phyloP scores from a whole-genome alignment of 2,797 vertebrate species.

The Ctenopoma multispine region DNA sequence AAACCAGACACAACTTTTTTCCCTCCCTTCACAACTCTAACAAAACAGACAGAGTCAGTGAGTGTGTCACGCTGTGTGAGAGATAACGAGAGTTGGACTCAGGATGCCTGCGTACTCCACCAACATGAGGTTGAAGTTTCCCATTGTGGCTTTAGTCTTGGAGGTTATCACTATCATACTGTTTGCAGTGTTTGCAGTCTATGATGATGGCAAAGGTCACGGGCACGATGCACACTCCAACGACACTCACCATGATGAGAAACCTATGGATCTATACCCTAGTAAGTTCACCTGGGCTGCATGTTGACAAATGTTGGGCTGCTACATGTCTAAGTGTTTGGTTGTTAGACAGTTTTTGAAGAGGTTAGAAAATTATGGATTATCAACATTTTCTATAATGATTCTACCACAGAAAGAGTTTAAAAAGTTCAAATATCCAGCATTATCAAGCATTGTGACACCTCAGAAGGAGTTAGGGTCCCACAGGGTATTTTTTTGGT shows the following conservation, averaged over 20 bases:
- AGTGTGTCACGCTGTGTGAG: constrained; percentile 40
- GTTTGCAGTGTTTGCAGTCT: constrained; percentile 88
- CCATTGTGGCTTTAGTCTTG: constrained; percentile 87
- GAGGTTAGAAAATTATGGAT: not conserved
- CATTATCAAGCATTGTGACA: constrained; percentile 3
- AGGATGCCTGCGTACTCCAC: constrained; percentile 85
- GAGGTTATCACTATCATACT: constrained; percentile 89
- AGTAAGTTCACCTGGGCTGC: constrained; percentile 85
- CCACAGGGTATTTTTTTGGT: too few relatives aligned
- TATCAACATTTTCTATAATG: not conserved
- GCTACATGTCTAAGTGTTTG: not conserved
- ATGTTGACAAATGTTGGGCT: constrained; percentile 15
- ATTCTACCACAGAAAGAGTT: not conserved
- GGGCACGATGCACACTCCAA: constrained; percentile 26
- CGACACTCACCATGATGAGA: not conserved
- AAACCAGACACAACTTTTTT: constrained; percentile 65
- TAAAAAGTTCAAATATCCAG: not conserved
- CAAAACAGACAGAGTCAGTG: constrained; percentile 35
- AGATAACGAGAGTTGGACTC: constrained; percentile 55
- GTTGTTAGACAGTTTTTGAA: not conserved
- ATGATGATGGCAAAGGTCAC: constrained; percentile 74
- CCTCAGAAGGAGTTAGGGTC: too few relatives aligned
- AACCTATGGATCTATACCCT: constrained; percentile 84
- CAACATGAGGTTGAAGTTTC: constrained; percentile 93
- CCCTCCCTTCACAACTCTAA: constrained; percentile 80